A percentile compares a stretch with the other conserved stretches of the same genome.
phyloP scores from a whole-genome alignment of 2,113 vertebrate genomes.

The Atherinomorus stipes region DNA sequence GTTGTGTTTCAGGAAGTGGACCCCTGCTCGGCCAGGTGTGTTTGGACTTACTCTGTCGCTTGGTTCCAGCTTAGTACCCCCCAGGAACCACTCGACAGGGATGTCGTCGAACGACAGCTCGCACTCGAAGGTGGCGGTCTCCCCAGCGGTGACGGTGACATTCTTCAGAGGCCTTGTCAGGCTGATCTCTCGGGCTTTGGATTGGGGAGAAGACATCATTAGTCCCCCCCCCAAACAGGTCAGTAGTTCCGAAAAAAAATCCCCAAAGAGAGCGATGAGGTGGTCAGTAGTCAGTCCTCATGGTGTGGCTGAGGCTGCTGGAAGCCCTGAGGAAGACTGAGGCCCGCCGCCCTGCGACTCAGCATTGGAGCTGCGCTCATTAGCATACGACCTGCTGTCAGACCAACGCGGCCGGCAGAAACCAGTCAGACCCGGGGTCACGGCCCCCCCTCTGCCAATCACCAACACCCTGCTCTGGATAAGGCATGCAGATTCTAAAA shows the following conservation, averaged over 20 bases:
- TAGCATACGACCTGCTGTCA: constrained; percentile 84
- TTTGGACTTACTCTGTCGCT: constrained; percentile 90
- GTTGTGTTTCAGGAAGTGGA: constrained; percentile 36
- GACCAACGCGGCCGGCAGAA: constrained; percentile 85
- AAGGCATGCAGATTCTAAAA: constrained; percentile 94
- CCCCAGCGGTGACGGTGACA: constrained; percentile 93
- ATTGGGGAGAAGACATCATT: constrained; percentile 88
- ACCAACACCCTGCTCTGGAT: constrained; percentile 84
- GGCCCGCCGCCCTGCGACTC: constrained; percentile 48
- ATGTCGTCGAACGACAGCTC: constrained; percentile 97
- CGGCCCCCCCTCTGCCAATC: constrained; percentile 85
- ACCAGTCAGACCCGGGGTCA: constrained; percentile 72
- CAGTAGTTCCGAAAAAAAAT: constrained; percentile 53
- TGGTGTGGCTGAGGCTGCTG: constrained; percentile 78
- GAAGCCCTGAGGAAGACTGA: constrained; percentile 67
- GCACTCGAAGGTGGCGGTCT: constrained; percentile 96
- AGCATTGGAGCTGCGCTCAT: constrained; percentile 77
- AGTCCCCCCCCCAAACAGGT: constrained; percentile 71
- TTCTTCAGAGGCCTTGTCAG: constrained; percentile 91
- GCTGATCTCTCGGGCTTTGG: constrained; percentile 92
- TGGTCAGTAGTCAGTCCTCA: constrained; percentile 81
- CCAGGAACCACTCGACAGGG: constrained; percentile 94
- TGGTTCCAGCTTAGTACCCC: constrained; percentile 91
- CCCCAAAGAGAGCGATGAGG: constrained; percentile 60
- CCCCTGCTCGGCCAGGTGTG: constrained; percentile 2